Base-by-base conservation (phyloP, 2,113 vertebrate species). In the Azemiops feae region DNA sequence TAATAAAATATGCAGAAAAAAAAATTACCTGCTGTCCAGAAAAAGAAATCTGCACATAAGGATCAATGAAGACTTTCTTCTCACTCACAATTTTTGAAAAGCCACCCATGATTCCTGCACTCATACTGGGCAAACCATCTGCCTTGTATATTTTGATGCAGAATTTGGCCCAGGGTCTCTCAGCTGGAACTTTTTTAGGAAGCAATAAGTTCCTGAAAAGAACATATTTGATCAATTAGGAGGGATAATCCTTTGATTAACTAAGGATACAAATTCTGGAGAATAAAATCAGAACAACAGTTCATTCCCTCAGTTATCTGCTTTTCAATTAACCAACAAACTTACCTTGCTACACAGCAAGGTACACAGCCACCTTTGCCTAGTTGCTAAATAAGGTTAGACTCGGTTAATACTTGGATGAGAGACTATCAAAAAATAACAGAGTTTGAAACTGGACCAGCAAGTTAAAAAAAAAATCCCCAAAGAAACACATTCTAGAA, bases 131-230 rank as follows among this genome's bases (percentile, higher is more conserved):
- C 27, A 99, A 97, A 8, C 98, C 98, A 89, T 99, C 98, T 0
- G 99, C 99, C 53, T 95, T 96, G 96, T 98, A 99, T 74, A 99
- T 92, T 54, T 97, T 98, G 90, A 99, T 89, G 39, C 98, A 96
- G 93, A 99, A 96, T 86, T 98, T 98, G 86, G 99, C 98, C 99
- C 99, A 99, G 0, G 98, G 99, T 43, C 99, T 98, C 95, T 99
- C 98, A 4, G 97, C 97, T 2, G 98, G 96, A 96, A 99, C 97
- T 55, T 98, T 97, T 69, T 98, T 98, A 27, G 99, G 99, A 90
- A 99, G 98, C 87, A 99, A 95, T 94, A 99, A 96, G 95, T 99
- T 99, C 96, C 99, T 99, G 91, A 53, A 95, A 93, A 27, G 81
- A 91, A 95, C 4, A 89, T 52, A 85, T 88, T 85, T 1, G 6